Percentiles rank a stretch among this genome's conserved stretches.
phyloP scores from a whole-genome alignment of 2,888 invertebrate genomes.

The Metellina segmentata region DNA sequence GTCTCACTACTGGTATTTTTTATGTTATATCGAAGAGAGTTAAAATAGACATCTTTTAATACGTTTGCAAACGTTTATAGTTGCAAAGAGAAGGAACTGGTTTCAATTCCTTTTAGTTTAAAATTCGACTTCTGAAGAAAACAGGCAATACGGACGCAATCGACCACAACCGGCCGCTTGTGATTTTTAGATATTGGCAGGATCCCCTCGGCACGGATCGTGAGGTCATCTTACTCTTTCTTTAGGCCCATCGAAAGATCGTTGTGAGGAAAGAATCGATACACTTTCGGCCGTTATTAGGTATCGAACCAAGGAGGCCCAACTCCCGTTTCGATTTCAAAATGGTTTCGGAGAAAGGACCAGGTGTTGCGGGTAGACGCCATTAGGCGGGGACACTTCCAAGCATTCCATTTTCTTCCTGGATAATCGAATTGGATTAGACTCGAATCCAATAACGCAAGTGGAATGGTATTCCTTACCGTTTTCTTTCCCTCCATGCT shows the following conservation, averaged over 20 bases:
- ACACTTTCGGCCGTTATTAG: conserved; percentile 59
- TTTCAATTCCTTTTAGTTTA: too few relatives aligned
- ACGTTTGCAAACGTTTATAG: too few relatives aligned
- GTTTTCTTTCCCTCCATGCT: background rate
- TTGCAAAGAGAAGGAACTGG: too few relatives aligned
- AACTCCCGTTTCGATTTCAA: conserved; percentile 69
- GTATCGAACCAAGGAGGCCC: conserved; percentile 53
- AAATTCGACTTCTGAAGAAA: background rate
- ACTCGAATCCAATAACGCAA: conserved; percentile 65
- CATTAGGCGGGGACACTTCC: conserved; percentile 40
- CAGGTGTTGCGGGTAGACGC: conserved; percentile 66
- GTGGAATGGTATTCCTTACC: conserved; percentile 60
- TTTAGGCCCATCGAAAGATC: conserved; percentile 57
- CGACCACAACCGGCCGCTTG: background rate
- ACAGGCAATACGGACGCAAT: background rate
- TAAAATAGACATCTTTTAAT: too few relatives aligned
- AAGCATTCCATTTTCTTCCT: conserved; percentile 63
- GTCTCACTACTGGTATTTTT: too few relatives aligned
- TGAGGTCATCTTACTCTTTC: conserved; percentile 58
- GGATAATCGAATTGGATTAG: conserved; percentile 75
- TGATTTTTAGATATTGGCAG: conserved; percentile 63
- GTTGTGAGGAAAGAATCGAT: conserved; percentile 65
- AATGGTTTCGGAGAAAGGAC: conserved; percentile 65
- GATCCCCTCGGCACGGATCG: conserved; percentile 1
- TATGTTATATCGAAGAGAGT: too few relatives aligned